Evolutionary conservation across 2,888 invertebrate genomes (phyloP).

Genomic region (Chrysolina haemoptera): DNA sequence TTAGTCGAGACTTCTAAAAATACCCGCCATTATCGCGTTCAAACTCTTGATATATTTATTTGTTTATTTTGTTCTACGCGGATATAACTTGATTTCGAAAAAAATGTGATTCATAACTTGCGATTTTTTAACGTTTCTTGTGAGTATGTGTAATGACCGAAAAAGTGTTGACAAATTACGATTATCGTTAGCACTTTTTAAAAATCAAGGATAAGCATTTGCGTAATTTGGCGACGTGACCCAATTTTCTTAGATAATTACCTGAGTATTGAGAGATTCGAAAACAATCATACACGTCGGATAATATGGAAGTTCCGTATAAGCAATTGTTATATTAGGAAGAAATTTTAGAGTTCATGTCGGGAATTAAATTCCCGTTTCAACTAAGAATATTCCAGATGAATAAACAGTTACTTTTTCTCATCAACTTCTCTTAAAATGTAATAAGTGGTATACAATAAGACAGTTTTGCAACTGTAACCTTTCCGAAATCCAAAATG

Average conservation of each 20-base stretch:
- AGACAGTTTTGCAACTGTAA: too few species aligned
- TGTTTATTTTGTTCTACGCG: constrained; percentile 33
- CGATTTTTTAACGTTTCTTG: neutral
- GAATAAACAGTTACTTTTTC: too few species aligned
- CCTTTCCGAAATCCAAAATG: neutral
- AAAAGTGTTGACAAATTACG: neutral
- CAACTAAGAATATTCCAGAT: too few species aligned
- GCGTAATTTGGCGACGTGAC: neutral
- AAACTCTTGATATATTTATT: constrained; percentile 35
- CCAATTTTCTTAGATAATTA: neutral
- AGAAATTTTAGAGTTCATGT: too few species aligned
- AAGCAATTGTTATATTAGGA: too few species aligned
- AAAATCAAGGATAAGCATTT: neutral
- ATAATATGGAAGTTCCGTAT: too few species aligned
- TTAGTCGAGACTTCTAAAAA: constrained; percentile 35
- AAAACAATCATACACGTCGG: too few species aligned
- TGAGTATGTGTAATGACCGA: neutral
- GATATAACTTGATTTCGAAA: constrained; percentile 21
- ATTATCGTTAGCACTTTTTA: neutral
- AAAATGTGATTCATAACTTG: neutral
- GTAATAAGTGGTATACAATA: too few species aligned
- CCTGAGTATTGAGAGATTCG: neutral
- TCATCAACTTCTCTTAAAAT: too few species aligned
- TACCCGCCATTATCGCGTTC: constrained; percentile 31
- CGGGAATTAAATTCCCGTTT: too few species aligned